phyloP scores from a whole-genome alignment of 2,797 vertebrate genomes.

The Parotocinclus haroldoi region DNA sequence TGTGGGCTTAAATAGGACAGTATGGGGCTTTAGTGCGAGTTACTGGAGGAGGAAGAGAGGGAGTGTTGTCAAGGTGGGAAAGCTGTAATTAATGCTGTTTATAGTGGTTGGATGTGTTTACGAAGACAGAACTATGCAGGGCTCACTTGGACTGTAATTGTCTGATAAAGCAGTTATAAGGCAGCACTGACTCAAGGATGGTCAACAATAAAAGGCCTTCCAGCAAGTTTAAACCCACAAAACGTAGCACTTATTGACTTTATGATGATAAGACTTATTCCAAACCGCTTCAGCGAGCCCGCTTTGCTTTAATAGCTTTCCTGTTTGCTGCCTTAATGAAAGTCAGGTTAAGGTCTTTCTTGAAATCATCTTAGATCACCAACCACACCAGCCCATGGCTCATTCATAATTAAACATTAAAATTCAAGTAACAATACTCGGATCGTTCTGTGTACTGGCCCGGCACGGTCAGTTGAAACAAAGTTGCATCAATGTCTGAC shows the following conservation, averaged over 20 bases:
- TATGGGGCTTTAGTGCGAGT: conserved; percentile 35
- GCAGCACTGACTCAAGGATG: conserved; percentile 12
- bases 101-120: conserved; percentile 19
- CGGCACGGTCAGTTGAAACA: conserved; percentile 7
- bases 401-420: conserved; percentile 1
- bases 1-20: conserved; percentile 27
- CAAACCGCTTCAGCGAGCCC: background rate
- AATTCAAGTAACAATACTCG: conserved; percentile 11
- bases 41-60: conserved; percentile 18
- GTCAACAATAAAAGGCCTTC: conserved; percentile 4
- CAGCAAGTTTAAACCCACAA: background rate
- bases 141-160: conserved; percentile 18
- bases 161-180: conserved; percentile 27
- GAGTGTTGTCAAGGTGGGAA: conserved; percentile 31
- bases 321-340: background rate
- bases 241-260: background rate
- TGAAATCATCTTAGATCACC: background rate
- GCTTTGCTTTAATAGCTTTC: background rate
- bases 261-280: no score
- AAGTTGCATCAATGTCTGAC: conserved; percentile 4
- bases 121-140: conserved; percentile 13
- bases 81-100: conserved; percentile 29
- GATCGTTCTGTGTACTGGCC: background rate
- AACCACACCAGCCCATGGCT: background rate
- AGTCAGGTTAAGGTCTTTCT: background rate